Conservation (phyloP, 2,113 vertebrate species). For the Syrmaticus mikado region DNA sequence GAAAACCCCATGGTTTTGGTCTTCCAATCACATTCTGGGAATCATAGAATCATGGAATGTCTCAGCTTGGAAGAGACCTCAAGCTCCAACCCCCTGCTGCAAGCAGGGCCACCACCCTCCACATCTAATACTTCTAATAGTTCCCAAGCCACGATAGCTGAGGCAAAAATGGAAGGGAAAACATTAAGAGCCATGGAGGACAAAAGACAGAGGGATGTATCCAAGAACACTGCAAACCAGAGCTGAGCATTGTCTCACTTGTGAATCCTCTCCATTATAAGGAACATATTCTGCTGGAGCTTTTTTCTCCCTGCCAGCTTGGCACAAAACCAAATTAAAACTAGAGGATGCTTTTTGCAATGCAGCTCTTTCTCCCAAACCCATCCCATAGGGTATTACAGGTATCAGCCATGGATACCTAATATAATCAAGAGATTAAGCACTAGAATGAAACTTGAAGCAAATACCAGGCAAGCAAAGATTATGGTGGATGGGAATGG, state of each 20-base stretch:
- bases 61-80: too few species aligned
- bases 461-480: neutral
- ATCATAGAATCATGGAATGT: too few species aligned
- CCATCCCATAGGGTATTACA: neutral
- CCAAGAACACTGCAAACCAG: neutral
- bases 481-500: neutral
- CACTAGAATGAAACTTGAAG: neutral
- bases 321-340: neutral
- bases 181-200: neutral
- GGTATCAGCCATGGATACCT: neutral
- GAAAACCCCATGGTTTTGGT: neutral
- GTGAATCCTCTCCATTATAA: neutral
- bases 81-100: too few species aligned
- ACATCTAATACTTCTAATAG: too few species aligned
- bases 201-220: neutral
- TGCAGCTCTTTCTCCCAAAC: neutral
- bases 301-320: neutral
- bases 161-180: neutral
- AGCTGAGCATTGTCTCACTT: neutral
- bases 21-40: neutral
- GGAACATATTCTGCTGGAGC: neutral
- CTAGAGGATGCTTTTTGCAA: neutral
- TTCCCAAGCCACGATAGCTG: neutral
- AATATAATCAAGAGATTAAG: neutral
- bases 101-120: too few species aligned